Evolutionary conservation across 1,140 invertebrate genomes (phyloP).

Genomic region (Grapholita molesta): DNA sequence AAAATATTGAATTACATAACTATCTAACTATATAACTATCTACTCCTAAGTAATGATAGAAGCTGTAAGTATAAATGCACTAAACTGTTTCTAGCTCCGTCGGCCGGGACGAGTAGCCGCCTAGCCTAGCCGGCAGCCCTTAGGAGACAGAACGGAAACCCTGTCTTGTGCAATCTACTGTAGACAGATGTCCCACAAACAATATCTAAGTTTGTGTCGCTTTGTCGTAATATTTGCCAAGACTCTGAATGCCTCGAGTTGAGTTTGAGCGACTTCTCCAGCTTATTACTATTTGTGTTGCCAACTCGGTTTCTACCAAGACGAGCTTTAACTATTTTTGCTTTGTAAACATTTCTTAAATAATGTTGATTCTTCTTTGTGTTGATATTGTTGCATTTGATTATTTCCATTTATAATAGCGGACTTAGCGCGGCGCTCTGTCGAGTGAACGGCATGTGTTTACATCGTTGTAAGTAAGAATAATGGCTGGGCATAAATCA

Average conservation of each 20-base stretch:
- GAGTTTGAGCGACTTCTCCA: slow-evolving; percentile 51
- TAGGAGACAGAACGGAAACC: slow-evolving; percentile 2
- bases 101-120: not conserved
- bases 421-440: slow-evolving; percentile 19
- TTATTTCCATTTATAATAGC: slow-evolving; percentile 16
- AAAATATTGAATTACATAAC: no score
- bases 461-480: slow-evolving; percentile 53
- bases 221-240: slow-evolving; percentile 56
- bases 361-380: not conserved
- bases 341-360: not conserved
- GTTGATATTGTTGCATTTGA: not conserved
- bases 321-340: slow-evolving; percentile 1
- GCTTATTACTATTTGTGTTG: slow-evolving; percentile 67
- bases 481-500: slow-evolving; percentile 54
- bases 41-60: no score
- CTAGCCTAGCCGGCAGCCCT: not conserved
- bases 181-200: slow-evolving; percentile 46
- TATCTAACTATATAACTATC: no score
- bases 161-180: slow-evolving; percentile 25
- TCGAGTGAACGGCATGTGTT: slow-evolving; percentile 50
- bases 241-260: slow-evolving; percentile 40
- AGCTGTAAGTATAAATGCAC: no score
- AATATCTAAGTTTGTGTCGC: slow-evolving; percentile 56
- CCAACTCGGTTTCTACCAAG: slow-evolving; percentile 24
- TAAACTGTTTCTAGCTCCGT: no score